Evolutionary conservation across 2,113 vertebrate species (phyloP).

Genomic region (Zosterops hypoxanthus): DNA sequence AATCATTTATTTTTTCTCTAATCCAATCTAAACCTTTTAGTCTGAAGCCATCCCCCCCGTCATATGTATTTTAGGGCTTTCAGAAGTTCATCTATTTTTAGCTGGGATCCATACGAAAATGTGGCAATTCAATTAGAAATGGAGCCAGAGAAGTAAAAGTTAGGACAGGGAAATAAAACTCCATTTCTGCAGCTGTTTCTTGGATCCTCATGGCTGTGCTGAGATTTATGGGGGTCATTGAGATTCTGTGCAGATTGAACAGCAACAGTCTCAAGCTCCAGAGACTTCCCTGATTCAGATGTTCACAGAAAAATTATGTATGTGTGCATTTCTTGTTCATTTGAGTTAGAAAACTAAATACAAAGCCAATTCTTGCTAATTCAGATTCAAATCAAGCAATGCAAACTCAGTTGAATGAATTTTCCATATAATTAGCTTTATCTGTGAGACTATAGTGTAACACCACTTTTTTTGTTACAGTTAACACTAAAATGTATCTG

Average conservation of each 20-base stretch:
- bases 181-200: not conserved
- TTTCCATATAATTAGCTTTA: constrained; percentile 19
- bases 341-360: not conserved
- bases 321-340: not conserved
- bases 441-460: not conserved
- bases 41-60: not conserved
- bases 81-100: not conserved
- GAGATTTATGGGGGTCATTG: not conserved
- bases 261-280: not conserved
- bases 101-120: not conserved
- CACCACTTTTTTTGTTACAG: not conserved
- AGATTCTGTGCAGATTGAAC: not conserved
- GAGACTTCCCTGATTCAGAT: not conserved
- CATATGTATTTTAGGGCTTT: not conserved
- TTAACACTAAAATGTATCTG: not conserved
- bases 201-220: not conserved
- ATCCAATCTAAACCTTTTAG: not conserved
- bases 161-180: not conserved
- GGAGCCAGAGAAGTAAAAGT: not conserved
- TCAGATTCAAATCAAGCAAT: not conserved
- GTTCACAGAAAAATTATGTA: not conserved
- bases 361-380: not conserved
- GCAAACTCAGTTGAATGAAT: not conserved
- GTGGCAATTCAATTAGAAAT: not conserved
- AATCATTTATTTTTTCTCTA: not conserved